Evolutionary conservation across 2,888 invertebrate species (phyloP), one percentile per base, ranked within the genome.

Genomic region (Nephrotoma flavescens): DNA sequence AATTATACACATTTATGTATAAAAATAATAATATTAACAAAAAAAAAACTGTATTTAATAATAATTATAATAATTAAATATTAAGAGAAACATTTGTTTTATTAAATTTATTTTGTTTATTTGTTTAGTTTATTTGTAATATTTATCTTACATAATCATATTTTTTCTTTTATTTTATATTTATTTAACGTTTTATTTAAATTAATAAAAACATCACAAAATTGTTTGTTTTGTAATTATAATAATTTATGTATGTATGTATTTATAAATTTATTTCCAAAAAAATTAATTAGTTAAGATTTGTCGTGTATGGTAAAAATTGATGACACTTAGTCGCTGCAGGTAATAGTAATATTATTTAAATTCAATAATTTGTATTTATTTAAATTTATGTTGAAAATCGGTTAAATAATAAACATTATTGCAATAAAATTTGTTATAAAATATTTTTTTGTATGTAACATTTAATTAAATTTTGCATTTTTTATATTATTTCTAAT

Each of bases 251-350:
- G 41, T 9, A 42, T 41, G 41, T 9, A 41, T 84, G 42, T 84
- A 42, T 84, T 84, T 71, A 71, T 71, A 71, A 71, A 71, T 71
- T 52, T 52, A 52, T 52, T 52, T 71, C 31, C 71, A 19, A 71
- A 71, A n/a, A 71, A 31, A 15, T 57, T 57, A 6, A 15, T 52
- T 57, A 57, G 3, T 31, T 31, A 57, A 57, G n/a, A 15, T 57
- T 57, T 31, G 31, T 71, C 31, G 6, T 31, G 19, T 71, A 31
- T 31, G 31, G 31, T 71, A 71, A 71, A 71, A 71, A 71, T 31
- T 71, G 84, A 84, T 84, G 84, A 84, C 84, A 84, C 84, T 84
- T 84, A 84, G 42, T 84, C 41, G 84, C 42, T 84, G 84, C 42
- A 1, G 19, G 19, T 19, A 19, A 84, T 31, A 9, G 0, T 52